Evolutionary conservation across 2,797 vertebrate genomes (phyloP).

Genomic region (Sebastes nivosus): DNA sequence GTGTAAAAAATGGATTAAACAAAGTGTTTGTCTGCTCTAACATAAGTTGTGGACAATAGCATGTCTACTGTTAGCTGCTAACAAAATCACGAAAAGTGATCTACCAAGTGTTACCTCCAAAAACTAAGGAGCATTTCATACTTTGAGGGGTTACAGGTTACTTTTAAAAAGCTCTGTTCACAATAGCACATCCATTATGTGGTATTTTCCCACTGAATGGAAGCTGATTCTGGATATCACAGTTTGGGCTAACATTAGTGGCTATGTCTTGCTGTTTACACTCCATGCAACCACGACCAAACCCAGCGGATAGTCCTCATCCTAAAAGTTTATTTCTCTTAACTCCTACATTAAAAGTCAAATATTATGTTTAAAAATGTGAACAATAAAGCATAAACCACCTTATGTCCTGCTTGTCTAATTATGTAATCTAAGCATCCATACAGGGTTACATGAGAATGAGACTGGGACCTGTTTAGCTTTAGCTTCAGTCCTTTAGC

Average conservation of each 20-base stretch:
- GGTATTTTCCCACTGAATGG: not conserved
- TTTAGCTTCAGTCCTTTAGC: not conserved
- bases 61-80: not conserved
- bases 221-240: not conserved
- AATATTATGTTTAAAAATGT: not conserved
- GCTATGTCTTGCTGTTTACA: not conserved
- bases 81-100: not conserved
- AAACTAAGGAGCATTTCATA: not conserved
- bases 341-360: not conserved
- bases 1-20: not conserved
- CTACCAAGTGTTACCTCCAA: not conserved
- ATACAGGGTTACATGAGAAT: not conserved
- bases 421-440: not conserved
- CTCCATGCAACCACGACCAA: not conserved
- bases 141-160: not conserved
- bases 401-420: not conserved
- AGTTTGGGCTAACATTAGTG: not conserved
- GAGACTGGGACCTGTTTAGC: not conserved
- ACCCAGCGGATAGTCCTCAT: not conserved
- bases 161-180: not conserved
- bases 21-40: not conserved
- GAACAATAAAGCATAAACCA: not conserved
- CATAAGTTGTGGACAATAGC: not conserved
- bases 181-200: not conserved
- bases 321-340: not conserved